Evolutionary conservation across 1,140 invertebrate species (phyloP).

Genomic region (Dinoponera quadriceps): DNA sequence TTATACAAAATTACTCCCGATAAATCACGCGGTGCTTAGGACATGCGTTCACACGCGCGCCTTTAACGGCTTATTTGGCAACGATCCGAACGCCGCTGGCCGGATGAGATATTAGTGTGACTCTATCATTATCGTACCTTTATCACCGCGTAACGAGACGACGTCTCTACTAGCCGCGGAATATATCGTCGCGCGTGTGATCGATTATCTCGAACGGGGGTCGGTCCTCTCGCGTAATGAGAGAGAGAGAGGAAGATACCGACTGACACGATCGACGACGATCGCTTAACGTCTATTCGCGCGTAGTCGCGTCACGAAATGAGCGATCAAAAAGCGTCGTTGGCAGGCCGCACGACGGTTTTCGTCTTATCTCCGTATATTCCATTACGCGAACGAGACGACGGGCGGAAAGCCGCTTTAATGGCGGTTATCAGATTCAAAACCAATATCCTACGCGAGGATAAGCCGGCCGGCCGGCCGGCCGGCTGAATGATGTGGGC

Average conservation of each 20-base stretch:
- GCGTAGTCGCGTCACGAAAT: conserved; percentile 23
- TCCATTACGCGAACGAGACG: conserved; percentile 67
- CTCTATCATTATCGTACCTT: conserved; percentile 41
- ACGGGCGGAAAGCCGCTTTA: conserved; percentile 70
- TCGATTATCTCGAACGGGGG: conserved; percentile 32
- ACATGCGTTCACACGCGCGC: not conserved
- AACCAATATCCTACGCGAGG: conserved; percentile 73
- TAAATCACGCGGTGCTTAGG: not conserved
- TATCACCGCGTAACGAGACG: conserved; percentile 2
- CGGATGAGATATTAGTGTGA: conserved; percentile 11
- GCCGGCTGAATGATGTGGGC: conserved; percentile 65
- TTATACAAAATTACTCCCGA: conserved; percentile 4
- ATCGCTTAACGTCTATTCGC: conserved; percentile 51
- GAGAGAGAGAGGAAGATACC: conserved; percentile 37
- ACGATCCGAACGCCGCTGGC: not conserved
- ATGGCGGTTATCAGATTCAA: conserved; percentile 72
- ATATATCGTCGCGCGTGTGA: conserved; percentile 55
- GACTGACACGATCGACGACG: conserved; percentile 12
- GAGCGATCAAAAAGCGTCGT: conserved; percentile 60
- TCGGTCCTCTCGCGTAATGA: not conserved
- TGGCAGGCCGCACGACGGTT: conserved; percentile 58
- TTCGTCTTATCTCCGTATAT: conserved; percentile 65
- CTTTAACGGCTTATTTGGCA: conserved; percentile 22
- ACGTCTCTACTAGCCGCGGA: conserved; percentile 29
- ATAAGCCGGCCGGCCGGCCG: conserved; percentile 62